A percentile compares a stretch with the other conserved stretches of the same genome.
These are phyloP conservation scores for Rhabdornis inornatus DNA, from an alignment of 2,113 vertebrate genomes.

Conservation along the genomic window DNA sequence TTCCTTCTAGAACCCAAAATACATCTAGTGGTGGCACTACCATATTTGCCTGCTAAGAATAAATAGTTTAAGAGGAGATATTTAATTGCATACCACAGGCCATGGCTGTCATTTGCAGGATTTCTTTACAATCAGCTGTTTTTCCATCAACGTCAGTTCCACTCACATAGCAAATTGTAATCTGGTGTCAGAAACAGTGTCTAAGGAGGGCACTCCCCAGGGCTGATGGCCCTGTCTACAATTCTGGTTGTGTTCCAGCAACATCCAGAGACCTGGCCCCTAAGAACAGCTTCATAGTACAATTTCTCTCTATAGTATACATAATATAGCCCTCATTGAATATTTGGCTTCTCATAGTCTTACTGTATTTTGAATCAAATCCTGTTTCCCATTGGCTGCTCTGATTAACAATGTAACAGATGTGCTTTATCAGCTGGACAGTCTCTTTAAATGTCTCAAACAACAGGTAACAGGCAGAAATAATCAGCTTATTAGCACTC, in stretches of 20 bases:
- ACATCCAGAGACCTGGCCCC: neutral
- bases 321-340: neutral
- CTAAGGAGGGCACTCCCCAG: neutral
- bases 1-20: neutral
- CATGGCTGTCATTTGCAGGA: neutral
- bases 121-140: neutral
- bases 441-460: neutral
- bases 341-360: neutral
- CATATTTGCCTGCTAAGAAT: neutral
- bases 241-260: neutral
- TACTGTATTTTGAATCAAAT: neutral
- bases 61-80: neutral
- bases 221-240: neutral
- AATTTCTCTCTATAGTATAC: neutral
- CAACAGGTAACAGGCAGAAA: neutral
- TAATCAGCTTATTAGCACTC: neutral
- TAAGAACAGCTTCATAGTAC: neutral
- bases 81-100: neutral
- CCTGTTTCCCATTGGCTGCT: neutral
- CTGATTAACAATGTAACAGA: neutral
- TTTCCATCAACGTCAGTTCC: slow-evolving; percentile 32
- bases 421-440: neutral
- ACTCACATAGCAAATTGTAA: neutral
- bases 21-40: neutral
- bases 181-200: neutral